Evolutionary conservation across 2,113 vertebrate species (phyloP).

Genomic region (Deroptyus accipitrinus): DNA sequence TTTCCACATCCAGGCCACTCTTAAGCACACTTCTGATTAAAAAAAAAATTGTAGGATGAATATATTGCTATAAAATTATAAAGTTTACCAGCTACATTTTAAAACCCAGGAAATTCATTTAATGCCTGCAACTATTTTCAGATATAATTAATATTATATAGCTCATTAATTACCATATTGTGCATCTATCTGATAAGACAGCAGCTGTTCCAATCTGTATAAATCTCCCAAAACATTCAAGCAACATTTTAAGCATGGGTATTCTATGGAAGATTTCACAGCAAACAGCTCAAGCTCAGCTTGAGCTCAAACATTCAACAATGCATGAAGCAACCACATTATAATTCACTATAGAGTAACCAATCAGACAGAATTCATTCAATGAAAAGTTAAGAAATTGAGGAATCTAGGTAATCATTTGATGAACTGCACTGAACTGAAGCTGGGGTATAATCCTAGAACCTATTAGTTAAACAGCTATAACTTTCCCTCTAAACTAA

Average conservation of each 20-base stretch:
- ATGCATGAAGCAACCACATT: rapidly evolving
- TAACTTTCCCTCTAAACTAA: not conserved
- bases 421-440: not conserved
- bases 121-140: not conserved
- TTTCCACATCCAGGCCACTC: not conserved
- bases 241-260: not conserved
- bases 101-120: not conserved
- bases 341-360: not conserved
- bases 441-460: not conserved
- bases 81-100: not conserved
- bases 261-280: not conserved
- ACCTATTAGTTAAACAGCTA: not conserved
- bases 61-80: not conserved
- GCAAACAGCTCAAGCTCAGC: not conserved
- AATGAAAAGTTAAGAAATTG: not conserved
- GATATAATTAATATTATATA: not conserved
- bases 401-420: not conserved
- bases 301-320: not conserved
- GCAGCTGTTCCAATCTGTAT: not conserved
- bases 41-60: not conserved
- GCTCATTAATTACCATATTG: not conserved
- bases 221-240: not conserved
- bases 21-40: not conserved
- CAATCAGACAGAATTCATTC: not conserved
- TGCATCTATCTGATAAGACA: not conserved